Percentiles rank a stretch among this genome's conserved stretches.
Evolutionary conservation across 2,113 vertebrate genomes (phyloP).

Genomic region (Anarrhichthys ocellatus): DNA sequence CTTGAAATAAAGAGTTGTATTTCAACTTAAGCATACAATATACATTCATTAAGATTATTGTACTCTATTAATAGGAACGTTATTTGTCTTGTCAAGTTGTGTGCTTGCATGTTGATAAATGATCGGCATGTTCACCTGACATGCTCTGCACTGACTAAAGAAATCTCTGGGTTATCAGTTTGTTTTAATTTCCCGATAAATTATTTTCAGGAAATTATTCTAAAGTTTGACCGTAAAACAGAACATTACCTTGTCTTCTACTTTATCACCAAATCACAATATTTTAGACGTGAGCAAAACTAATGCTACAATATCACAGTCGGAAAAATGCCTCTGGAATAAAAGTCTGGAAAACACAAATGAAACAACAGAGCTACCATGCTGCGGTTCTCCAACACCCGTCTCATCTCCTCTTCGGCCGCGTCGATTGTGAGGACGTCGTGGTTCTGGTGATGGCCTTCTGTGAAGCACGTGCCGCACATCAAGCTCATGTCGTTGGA

Average conservation of each 20-base stretch:
- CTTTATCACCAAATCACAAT: neutral
- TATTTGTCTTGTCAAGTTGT: neutral
- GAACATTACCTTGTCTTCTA: neutral
- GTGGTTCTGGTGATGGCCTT: constrained; percentile 77
- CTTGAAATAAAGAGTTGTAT: neutral
- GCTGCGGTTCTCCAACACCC: constrained; percentile 58
- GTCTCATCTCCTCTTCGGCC: constrained; percentile 78
- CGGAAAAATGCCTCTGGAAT: neutral
- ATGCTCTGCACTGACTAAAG: neutral
- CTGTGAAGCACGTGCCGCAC: constrained; percentile 72
- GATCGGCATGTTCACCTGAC: neutral
- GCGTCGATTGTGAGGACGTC: constrained; percentile 71
- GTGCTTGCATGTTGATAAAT: neutral
- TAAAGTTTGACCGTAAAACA: neutral
- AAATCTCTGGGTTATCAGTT: neutral
- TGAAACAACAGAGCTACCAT: constrained; percentile 54
- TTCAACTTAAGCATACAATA: neutral
- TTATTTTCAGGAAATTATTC: neutral
- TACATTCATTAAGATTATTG: neutral
- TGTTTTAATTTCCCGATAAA: neutral
- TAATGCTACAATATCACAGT: neutral
- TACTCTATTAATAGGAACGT: neutral
- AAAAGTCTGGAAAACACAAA: neutral
- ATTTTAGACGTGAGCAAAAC: neutral
- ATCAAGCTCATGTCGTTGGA: constrained; percentile 61